These are phyloP conservation scores for Ophthalmolycus amberensis DNA, from an alignment of 2,113 vertebrate species.

Conservation along the genomic window DNA sequence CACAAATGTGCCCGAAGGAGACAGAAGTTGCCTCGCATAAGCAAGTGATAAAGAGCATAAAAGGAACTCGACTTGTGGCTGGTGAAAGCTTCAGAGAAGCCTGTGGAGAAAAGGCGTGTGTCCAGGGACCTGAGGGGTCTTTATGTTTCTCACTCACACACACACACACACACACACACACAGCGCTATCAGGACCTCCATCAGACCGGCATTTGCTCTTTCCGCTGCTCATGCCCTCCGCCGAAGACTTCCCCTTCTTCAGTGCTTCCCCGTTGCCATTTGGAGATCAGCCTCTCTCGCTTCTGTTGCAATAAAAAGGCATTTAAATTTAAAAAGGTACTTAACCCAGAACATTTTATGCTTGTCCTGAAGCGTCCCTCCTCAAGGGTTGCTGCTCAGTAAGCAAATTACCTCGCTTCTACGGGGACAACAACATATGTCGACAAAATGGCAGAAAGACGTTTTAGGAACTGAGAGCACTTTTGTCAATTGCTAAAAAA, in stretches of 20 bases:
- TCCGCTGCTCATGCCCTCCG: constrained; percentile 5
- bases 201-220: constrained; percentile 1
- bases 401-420: constrained; percentile 26
- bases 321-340: constrained; percentile 52
- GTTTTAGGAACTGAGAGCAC: constrained; percentile 2
- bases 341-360: constrained; percentile 27
- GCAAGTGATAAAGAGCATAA: constrained; percentile 34
- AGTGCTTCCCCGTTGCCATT: constrained; percentile 22
- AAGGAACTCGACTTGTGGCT: constrained; percentile 21
- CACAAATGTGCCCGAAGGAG: constrained; percentile 30
- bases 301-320: constrained; percentile 29
- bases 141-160: neutral
- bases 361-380: constrained; percentile 12
- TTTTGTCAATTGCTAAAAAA: neutral
- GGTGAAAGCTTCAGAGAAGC: constrained; percentile 33
- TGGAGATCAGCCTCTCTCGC: neutral
- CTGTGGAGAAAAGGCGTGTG: constrained; percentile 27
- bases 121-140: constrained; percentile 32
- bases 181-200: neutral
- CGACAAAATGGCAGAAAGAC: constrained; percentile 2
- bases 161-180: neutral
- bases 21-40: constrained; percentile 35
- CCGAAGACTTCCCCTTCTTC: neutral
- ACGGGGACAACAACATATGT: constrained; percentile 3
- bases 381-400: constrained; percentile 4